A percentile compares a stretch with the other conserved stretches of the same genome.
Evolutionary conservation across 2,888 invertebrate species (phyloP).

Genomic region (Cordilura impudica): DNA sequence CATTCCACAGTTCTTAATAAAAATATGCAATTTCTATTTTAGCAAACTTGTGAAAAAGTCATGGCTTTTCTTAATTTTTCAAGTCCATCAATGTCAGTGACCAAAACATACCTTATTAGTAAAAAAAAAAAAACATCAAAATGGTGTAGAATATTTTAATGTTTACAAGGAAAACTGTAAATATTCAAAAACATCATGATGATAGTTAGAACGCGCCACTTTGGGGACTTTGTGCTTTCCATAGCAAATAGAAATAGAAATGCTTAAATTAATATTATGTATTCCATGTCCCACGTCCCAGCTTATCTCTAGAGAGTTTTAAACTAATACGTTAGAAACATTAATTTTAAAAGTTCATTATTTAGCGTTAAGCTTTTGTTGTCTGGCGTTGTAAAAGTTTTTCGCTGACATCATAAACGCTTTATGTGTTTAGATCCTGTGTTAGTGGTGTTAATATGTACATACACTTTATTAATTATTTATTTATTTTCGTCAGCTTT

Average conservation of each 20-base stretch:
- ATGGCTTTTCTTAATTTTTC: no score
- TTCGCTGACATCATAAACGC: neutral
- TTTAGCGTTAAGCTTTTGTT: neutral
- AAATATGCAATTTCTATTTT: no score
- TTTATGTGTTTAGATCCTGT: neutral
- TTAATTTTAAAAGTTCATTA: neutral
- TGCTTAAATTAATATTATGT: neutral
- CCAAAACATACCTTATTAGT: no score
- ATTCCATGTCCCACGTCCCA: no score
- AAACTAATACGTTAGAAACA: slow-evolving; percentile 4
- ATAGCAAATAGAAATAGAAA: neutral
- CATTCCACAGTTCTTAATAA: no score
- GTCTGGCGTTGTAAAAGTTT: neutral
- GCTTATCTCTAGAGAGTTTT: neutral
- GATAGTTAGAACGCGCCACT: neutral
- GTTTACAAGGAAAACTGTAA: neutral
- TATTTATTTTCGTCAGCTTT: no score
- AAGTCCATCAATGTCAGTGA: no score
- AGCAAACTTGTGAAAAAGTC: no score
- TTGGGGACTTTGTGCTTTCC: neutral
- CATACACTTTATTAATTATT: neutral
- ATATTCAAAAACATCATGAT: neutral
- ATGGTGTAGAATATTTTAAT: no score
- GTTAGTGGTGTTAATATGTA: neutral
- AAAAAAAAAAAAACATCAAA: no score